Evolutionary conservation across 1,140 invertebrate species (phyloP), one percentile per base, ranked within the genome.

Genomic region (Formica selysi): DNA sequence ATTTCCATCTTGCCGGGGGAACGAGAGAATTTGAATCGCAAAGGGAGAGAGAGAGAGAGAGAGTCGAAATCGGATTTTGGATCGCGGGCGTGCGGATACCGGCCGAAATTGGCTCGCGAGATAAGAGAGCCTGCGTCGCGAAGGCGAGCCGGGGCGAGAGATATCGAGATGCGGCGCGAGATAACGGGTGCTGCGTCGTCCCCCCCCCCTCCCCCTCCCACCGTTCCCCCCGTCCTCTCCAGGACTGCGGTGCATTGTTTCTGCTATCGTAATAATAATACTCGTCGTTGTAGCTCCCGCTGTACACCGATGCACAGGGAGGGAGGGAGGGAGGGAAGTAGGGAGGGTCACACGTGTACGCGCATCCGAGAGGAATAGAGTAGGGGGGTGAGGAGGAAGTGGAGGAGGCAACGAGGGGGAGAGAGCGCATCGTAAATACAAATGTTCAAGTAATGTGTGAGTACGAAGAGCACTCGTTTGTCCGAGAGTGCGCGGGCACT

Each of bases 131-230:
- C 88, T 90, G 88, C 90, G 68, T 80, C 76, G 89, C 91, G 89
- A 91, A 91, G 89, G 88, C 89, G 86, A 90, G 80, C 87, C 76
- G 87, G 89, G 89, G 91, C 83, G 74, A 92, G 89, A 91, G 89
- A 91, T 91, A 92, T 85, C 90, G 91, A 90, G 92, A 87, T 90
- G 90, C 86, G 83, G 87, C 88, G 88, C 87, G 89, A 61, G 79
- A 83, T 83, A 83, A 68, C 54, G 79, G 68, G 48, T 83, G 68
- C 68, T 73, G 79, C 79, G 29, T 57, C 64, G 4, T 19, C 44
- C 2, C 48, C 5, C 48, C 29, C 44, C 67, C 2, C 32, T 6
- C 22, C 41, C 22, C 10, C 67, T 32, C 11, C 26, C 19, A 29
- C 26, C 26, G 26, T 29, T 29, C 10, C 22, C 10, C 19, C 13